Conservation (phyloP, 2,113 vertebrate species). For the Laterallus jamaicensis region DNA sequence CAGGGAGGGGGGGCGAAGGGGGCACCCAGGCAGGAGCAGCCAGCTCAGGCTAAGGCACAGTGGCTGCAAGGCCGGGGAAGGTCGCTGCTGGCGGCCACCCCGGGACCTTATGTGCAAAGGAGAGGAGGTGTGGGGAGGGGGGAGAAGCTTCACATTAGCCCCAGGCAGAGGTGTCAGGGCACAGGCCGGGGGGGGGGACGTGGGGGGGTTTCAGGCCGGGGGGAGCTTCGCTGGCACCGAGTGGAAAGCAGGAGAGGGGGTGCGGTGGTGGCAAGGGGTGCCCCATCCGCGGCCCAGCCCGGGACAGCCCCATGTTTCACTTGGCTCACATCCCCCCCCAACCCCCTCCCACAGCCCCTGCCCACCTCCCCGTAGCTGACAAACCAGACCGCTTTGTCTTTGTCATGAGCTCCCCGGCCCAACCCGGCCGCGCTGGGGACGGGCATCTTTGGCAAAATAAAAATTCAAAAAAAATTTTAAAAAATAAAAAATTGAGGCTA, state of each 20-base stretch:
- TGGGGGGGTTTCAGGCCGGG: neutral
- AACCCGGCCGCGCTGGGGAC: neutral
- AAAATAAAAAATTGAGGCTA: neutral
- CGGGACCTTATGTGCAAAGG: constrained; percentile 49
- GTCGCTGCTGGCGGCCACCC: neutral
- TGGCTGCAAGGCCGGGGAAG: constrained; percentile 23
- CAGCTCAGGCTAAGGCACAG: constrained; percentile 48
- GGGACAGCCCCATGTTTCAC: neutral
- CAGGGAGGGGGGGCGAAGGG: neutral
- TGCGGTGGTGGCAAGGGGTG: neutral
- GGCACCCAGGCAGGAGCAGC: neutral
- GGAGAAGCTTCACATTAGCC: constrained; percentile 63
- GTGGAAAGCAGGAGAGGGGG: neutral
- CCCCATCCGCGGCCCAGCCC: neutral
- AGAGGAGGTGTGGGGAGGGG: neutral
- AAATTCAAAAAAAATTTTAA: neutral
- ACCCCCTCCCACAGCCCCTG: neutral
- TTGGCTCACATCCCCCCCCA: neutral
- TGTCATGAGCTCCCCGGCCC: neutral
- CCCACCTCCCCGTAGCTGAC: constrained; percentile 10
- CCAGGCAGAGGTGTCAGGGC: constrained; percentile 6
- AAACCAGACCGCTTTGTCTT: constrained; percentile 43
- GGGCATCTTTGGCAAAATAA: constrained; percentile 48
- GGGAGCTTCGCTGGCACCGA: neutral
- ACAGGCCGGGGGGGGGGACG: neutral